Conservation (phyloP, 2,797 vertebrate species). For the Avahi laniger region DNA sequence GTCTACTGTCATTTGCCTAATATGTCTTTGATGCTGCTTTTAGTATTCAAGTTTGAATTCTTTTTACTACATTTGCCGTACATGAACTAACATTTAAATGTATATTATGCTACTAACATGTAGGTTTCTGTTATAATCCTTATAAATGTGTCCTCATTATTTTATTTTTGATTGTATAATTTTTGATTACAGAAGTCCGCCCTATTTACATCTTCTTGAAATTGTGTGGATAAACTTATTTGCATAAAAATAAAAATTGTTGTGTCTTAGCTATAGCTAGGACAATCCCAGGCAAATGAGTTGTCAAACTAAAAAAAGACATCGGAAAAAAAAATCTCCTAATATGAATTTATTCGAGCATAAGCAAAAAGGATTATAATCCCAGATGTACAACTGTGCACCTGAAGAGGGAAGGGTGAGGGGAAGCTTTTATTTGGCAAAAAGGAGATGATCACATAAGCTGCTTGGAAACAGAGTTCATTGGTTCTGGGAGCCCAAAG, state of each 20-base stretch:
- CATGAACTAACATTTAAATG: not conserved
- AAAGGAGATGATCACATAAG: not conserved
- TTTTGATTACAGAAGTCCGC: not conserved
- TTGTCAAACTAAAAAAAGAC: not conserved
- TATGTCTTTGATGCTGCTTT: not conserved
- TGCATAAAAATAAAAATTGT: not conserved
- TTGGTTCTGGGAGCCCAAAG: not conserved
- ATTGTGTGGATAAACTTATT: not conserved
- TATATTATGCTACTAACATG: not conserved
- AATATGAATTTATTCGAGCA: not conserved
- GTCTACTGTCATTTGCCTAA: not conserved
- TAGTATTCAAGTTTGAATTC: not conserved
- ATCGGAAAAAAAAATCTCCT: not conserved
- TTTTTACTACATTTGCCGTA: conserved; percentile 8
- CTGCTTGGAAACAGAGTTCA: not conserved
- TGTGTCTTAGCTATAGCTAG: not conserved
- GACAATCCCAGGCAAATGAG: not conserved
- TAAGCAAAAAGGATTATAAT: not conserved
- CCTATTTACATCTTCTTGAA: not conserved
- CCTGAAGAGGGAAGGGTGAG: not conserved
- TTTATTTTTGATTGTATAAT: not conserved
- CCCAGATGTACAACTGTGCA: not conserved
- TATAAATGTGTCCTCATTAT: not conserved
- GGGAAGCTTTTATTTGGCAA: not conserved
- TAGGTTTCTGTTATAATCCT: not conserved